These are phyloP conservation scores for Microchirus variegatus DNA, from an alignment of 2,797 vertebrate genomes.

Conservation along the genomic window DNA sequence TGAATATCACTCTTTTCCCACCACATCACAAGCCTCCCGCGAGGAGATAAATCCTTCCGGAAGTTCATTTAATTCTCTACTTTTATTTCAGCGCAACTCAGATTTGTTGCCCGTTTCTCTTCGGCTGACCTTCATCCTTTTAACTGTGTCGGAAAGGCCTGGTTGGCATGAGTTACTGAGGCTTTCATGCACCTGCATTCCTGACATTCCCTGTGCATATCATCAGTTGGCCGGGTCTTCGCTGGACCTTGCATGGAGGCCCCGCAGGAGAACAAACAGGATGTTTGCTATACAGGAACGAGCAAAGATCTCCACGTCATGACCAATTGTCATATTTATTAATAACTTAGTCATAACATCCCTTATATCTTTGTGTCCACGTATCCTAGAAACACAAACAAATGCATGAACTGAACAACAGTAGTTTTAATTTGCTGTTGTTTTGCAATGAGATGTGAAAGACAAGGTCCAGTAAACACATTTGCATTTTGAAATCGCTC, in stretches of 20 bases:
- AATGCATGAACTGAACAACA: slow-evolving; percentile 8
- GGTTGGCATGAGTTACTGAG: slow-evolving; percentile 62
- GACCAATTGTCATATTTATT: slow-evolving; percentile 54
- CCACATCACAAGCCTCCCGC: neutral
- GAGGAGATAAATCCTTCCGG: neutral
- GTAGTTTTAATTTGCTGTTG: slow-evolving; percentile 19
- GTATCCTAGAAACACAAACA: slow-evolving; percentile 30
- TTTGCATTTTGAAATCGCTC: slow-evolving; percentile 22
- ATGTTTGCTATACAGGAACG: slow-evolving; percentile 60
- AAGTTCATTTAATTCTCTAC: neutral
- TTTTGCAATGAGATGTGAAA: slow-evolving; percentile 16
- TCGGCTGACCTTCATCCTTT: slow-evolving; percentile 38
- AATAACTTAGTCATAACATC: slow-evolving; percentile 31
- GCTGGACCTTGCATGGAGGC: slow-evolving; percentile 44
- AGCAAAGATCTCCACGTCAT: slow-evolving; percentile 52
- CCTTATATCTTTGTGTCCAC: slow-evolving; percentile 23
- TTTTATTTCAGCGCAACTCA: slow-evolving; percentile 3
- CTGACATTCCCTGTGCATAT: slow-evolving; percentile 70
- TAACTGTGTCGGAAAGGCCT: slow-evolving; percentile 53
- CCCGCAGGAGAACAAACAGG: slow-evolving; percentile 74
- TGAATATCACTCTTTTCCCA: neutral
- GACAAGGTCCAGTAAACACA: slow-evolving; percentile 44
- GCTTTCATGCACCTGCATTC: slow-evolving; percentile 76
- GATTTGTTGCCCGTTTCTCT: slow-evolving; percentile 41
- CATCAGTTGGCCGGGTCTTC: slow-evolving; percentile 60